These are phyloP conservation scores for Melanerpes aurifrons DNA, from an alignment of 2,113 vertebrate species.

Conservation along the genomic window DNA sequence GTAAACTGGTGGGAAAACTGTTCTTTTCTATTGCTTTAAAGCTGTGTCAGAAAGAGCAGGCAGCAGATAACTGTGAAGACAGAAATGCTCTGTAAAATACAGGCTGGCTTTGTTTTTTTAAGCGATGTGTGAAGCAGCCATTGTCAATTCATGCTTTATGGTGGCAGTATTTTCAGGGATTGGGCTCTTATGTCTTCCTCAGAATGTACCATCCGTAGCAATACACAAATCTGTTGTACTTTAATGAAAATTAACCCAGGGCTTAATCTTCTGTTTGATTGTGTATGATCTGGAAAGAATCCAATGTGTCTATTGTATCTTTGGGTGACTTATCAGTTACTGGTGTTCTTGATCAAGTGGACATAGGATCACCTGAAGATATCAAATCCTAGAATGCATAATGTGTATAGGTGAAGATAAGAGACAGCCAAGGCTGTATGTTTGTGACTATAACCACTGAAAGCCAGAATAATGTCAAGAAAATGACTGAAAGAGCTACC, in stretches of 20 bases:
- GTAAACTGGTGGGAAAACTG: neutral
- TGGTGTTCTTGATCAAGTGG: neutral
- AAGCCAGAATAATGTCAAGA: neutral
- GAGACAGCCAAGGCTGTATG: neutral
- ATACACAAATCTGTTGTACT: neutral
- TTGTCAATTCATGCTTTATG: neutral
- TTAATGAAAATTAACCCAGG: slow-evolving; percentile 18
- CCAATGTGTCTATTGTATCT: neutral
- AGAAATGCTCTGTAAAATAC: neutral
- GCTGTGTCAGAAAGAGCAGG: neutral
- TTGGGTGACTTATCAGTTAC: neutral
- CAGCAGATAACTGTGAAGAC: neutral
- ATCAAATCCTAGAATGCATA: neutral
- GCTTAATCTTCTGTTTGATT: neutral
- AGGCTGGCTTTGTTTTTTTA: neutral
- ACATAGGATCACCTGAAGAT: neutral
- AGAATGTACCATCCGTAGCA: neutral
- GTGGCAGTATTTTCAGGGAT: slow-evolving; percentile 9
- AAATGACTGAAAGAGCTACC: neutral
- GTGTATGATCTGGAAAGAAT: neutral
- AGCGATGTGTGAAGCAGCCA: neutral
- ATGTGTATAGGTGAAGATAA: neutral
- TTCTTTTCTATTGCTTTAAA: neutral
- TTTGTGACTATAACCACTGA: neutral
- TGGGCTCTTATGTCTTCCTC: neutral